Conservation (phyloP, 2,797 vertebrate species). For the Acanthornis magna region DNA sequence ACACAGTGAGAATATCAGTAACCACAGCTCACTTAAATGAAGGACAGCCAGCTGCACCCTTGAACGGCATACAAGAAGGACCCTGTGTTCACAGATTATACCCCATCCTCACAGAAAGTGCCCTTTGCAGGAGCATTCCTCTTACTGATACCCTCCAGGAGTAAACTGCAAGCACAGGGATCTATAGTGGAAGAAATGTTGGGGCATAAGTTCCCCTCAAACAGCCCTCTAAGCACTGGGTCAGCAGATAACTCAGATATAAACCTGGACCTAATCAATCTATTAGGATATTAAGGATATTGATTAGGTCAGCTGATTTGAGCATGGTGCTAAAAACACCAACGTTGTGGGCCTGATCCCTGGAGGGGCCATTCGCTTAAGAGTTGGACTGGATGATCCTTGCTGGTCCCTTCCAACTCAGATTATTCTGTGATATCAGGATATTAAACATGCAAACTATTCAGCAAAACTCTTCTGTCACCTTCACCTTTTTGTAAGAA, state of each 20-base stretch:
- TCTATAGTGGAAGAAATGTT: neutral
- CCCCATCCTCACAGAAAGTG: neutral
- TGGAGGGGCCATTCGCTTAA: neutral
- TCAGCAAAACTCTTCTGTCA: neutral
- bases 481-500: neutral
- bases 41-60: neutral
- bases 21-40: accelerated
- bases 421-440: neutral
- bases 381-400: neutral
- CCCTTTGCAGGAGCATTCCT: neutral
- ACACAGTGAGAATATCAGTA: neutral
- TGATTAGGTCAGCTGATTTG: neutral
- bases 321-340: neutral
- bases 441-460: neutral
- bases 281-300: neutral
- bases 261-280: neutral
- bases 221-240: neutral
- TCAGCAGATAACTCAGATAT: neutral
- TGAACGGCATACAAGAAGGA: accelerated
- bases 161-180: neutral
- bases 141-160: neutral
- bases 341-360: neutral
- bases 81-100: neutral
- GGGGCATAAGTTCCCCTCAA: neutral
- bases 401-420: neutral